Evolutionary conservation across 2,113 vertebrate genomes (phyloP).

Genomic region (Plectropomus leopardus): DNA sequence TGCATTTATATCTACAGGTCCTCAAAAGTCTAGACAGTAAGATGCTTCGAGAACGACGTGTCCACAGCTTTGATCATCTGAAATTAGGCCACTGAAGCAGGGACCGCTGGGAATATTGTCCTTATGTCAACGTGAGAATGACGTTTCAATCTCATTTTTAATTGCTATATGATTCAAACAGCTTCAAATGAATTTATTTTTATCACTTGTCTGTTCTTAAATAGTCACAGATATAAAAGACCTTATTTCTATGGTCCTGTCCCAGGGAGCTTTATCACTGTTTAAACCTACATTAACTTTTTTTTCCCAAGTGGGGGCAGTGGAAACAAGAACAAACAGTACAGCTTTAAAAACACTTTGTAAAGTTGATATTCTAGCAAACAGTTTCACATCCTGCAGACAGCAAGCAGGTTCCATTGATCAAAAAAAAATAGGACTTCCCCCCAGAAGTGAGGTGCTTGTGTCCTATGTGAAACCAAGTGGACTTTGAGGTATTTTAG

Average conservation of each 20-base stretch:
- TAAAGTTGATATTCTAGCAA: no score
- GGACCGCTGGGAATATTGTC: slow-evolving; percentile 20
- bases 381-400: neutral
- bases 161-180: slow-evolving; percentile 23
- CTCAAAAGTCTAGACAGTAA: neutral
- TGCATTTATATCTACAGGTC: slow-evolving; percentile 10
- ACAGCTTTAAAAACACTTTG: neutral
- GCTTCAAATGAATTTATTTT: slow-evolving; percentile 6
- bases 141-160: slow-evolving; percentile 34
- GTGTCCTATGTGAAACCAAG: no score
- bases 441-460: no score
- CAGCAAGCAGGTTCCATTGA: no score
- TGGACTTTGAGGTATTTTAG: no score
- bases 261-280: neutral
- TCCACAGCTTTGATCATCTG: slow-evolving; percentile 7
- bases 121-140: slow-evolving; percentile 22
- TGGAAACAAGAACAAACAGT: neutral
- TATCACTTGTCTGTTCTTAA: slow-evolving; percentile 3
- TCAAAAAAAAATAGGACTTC: no score
- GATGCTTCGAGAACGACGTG: neutral
- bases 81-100: slow-evolving; percentile 24
- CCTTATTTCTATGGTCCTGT: neutral
- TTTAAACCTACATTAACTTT: neutral
- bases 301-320: neutral
- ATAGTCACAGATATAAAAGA: neutral